phyloP scores from a whole-genome alignment of 2,888 invertebrate genomes.

The Tachystola acroxantha region DNA sequence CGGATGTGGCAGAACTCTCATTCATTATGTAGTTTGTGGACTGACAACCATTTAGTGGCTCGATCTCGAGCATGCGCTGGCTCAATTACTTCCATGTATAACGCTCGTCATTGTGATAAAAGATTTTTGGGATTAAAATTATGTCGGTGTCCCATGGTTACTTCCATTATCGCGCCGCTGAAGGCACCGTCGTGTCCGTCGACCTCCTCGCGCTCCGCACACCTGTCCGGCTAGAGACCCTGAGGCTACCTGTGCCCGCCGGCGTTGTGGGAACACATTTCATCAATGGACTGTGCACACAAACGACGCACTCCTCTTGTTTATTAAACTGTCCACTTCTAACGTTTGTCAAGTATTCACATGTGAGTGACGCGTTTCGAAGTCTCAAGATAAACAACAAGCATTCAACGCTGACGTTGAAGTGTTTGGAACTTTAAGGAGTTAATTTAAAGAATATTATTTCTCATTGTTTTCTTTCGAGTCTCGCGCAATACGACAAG shows the following conservation, averaged over 20 bases:
- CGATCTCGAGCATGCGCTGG: constrained; percentile 9
- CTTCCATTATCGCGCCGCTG: too few relatives aligned
- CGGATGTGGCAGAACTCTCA: constrained; percentile 42
- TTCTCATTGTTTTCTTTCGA: constrained; percentile 32
- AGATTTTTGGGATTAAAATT: too few relatives aligned
- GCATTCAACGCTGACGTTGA: constrained; percentile 25
- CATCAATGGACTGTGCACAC: constrained; percentile 63
- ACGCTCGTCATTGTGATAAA: too few relatives aligned
- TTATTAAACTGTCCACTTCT: constrained; percentile 75
- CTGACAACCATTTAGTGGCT: constrained; percentile 37
- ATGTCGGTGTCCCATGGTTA: too few relatives aligned
- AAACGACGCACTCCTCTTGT: constrained; percentile 58
- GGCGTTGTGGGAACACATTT: constrained; percentile 61
- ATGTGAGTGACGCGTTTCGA: constrained; percentile 41
- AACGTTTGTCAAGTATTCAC: constrained; percentile 36
- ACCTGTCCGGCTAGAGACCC: constrained; percentile 54
- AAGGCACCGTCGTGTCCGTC: too few relatives aligned
- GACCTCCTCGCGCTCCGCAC: constrained; percentile 12
- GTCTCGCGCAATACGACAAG: constrained; percentile 33
- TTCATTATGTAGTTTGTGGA: constrained; percentile 37
- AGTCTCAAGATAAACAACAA: constrained; percentile 56
- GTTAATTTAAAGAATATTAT: constrained; percentile 26
- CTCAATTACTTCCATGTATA: too few relatives aligned
- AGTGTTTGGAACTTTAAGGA: constrained; percentile 19
- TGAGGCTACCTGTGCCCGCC: constrained; percentile 26